Evolutionary conservation across 2,113 vertebrate genomes (phyloP), one percentile per base, ranked within the genome.

Genomic region (Phylloscopus whistleri): DNA sequence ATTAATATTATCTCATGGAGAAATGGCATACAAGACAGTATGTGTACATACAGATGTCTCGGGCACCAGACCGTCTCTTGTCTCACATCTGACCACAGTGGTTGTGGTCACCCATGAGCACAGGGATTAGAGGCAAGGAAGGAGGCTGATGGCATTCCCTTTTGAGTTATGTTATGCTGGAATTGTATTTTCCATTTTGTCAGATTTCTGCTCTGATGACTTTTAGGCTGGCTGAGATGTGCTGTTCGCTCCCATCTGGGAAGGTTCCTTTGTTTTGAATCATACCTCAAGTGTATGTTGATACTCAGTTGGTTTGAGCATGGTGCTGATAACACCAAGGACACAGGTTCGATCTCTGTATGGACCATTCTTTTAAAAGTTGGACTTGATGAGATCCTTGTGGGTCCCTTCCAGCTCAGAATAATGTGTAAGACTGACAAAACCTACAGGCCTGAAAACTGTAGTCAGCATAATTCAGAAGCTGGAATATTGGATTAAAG

Each of bases 61-160:
- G 0, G n/a, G 14, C n/a, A 24, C 41, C 33, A 51, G 31, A 28
- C 30, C 0, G 0, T 41, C 31, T 63, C 48, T 68, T 73, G 43
- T 83, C 46, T 87, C 2, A 0, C 16, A 7, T 84, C 91, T 80
- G 59, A 35, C 31, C 22, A 4, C 31, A 41, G 51, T 2, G 0
- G n/a, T 41, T 69, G 37, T 59, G 77, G 14, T 89, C 51, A 21
- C 56, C 43, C 60, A 16, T 30, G 70, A 74, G 73, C 85, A 41
- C 16, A 23, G 53, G 19, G 19, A 10, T 56, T 56, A 16, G 6
- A 31, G 39, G 16, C 35, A 35, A 63, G 66, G 67, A 48, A 87
- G 52, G 58, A 66, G 60, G 20, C 24, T 77, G 59, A 26, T 43
- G 22, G 16, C 2, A 1, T 41, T 80, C 5, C 2, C 56, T 62